Conservation (phyloP, 1,140 invertebrate genomes). For the Drosophila bifasciata region DNA sequence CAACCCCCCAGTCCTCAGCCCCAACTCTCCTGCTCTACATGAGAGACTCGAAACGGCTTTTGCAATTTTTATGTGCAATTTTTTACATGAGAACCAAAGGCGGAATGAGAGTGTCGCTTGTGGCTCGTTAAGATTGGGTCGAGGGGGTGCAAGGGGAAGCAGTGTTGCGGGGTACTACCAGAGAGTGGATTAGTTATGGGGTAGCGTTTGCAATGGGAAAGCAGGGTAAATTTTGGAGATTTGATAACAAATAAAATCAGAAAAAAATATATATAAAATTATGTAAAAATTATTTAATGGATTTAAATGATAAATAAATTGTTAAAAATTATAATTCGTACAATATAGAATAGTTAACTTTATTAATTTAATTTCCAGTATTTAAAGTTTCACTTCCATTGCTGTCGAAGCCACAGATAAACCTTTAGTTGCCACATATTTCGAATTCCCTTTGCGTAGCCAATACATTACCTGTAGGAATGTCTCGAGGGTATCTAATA, state of each 20-base stretch:
- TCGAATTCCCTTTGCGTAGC: too few relatives aligned
- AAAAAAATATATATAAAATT: not conserved
- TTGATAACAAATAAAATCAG: conserved; percentile 15
- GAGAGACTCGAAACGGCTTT: conserved; percentile 43
- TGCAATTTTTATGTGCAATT: conserved; percentile 82
- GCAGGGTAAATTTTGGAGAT: not conserved
- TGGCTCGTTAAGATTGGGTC: conserved; percentile 73
- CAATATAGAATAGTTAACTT: too few relatives aligned
- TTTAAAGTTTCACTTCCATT: too few relatives aligned
- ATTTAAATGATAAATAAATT: too few relatives aligned
- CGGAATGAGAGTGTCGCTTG: conserved; percentile 60
- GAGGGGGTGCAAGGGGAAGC: not conserved
- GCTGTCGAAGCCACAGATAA: too few relatives aligned
- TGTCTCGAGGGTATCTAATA: too few relatives aligned
- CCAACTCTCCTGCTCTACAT: conserved; percentile 18
- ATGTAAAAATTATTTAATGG: too few relatives aligned
- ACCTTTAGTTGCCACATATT: too few relatives aligned
- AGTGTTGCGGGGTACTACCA: conserved; percentile 16
- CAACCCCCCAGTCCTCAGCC: conserved; percentile 13
- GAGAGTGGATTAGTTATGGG: conserved; percentile 46
- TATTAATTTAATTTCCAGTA: too few relatives aligned
- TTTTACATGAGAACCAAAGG: conserved; percentile 54
- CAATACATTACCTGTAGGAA: too few relatives aligned
- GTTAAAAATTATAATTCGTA: too few relatives aligned
- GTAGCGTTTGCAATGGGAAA: conserved; percentile 3